Evolutionary conservation across 2,113 vertebrate species (phyloP).

Genomic region (Brachirus orientalis): DNA sequence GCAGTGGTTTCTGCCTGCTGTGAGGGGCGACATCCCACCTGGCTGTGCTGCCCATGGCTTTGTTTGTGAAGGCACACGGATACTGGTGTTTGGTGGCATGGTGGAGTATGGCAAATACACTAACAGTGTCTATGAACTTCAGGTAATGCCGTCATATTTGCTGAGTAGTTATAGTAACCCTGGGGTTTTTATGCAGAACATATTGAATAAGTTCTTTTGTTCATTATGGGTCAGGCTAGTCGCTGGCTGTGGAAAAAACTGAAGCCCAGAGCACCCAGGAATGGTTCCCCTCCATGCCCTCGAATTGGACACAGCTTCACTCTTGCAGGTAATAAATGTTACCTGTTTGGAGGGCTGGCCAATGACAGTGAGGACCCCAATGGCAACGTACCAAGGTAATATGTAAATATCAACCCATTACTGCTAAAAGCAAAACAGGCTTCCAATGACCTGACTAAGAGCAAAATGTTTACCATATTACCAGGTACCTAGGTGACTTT

Average conservation of each 20-base stretch:
- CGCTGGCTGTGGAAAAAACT: slow-evolving; percentile 99
- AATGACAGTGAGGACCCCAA: slow-evolving; percentile 95
- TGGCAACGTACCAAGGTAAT: slow-evolving; percentile 92
- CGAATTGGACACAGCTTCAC: slow-evolving; percentile 93
- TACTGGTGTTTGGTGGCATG: slow-evolving; percentile 97
- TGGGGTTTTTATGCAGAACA: background rate
- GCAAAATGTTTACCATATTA: background rate
- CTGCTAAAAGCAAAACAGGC: background rate
- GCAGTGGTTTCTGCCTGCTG: slow-evolving; percentile 98
- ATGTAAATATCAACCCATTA: background rate
- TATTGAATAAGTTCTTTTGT: background rate
- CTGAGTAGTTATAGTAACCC: background rate
- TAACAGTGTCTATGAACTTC: slow-evolving; percentile 94
- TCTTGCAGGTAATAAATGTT: slow-evolving; percentile 90
- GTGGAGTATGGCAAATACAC: slow-evolving; percentile 98
- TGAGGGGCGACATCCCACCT: slow-evolving; percentile 97
- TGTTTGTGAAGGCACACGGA: slow-evolving; percentile 93
- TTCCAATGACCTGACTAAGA: too few species aligned
- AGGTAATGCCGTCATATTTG: slow-evolving; percentile 81
- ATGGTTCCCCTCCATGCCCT: slow-evolving; percentile 85
- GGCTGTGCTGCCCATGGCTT: slow-evolving; percentile 97
- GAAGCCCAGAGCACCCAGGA: slow-evolving; percentile 90
- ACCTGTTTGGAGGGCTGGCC: slow-evolving; percentile 92
- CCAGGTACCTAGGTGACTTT: slow-evolving; percentile 95
- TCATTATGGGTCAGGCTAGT: slow-evolving; percentile 83